Evolutionary conservation across 1,140 invertebrate genomes (phyloP), one percentile per base, ranked within the genome.

Genomic region (Sinella curviseta): DNA sequence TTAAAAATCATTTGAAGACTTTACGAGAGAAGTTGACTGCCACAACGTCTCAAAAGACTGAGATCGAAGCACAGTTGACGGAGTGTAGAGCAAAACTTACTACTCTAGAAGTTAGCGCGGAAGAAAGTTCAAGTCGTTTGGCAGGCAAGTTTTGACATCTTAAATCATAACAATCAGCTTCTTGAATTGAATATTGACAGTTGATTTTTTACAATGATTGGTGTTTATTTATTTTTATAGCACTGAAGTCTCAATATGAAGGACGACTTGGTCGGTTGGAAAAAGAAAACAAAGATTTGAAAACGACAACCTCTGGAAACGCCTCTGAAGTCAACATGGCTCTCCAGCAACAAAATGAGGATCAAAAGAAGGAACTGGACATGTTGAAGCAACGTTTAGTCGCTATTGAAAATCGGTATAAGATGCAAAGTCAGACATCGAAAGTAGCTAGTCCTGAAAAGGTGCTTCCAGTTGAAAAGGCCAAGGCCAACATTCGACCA

Each of bases 401-500:
- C 77, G 91, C 94, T 83, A 86, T 96, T 77, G 94, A 95, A 84
- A 90, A 94, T 67, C 94, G 96, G 85, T 85, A 85, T 16, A 84
- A 85, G 67, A 84, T 87, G 73, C 82, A 84, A 30, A 77, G 80
- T 26, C 78, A 81, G 36, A 78, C 80, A 77, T 31, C 48, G 33
- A 26, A 55, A 70, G 39, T 67, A 34, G 48, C 36, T 30, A 67
- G 75, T 24, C 17, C 80, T 17, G 60, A 70, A 24, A 70, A 70
- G n/a, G 65, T 70, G 26, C 12, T 70, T 4, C 65, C 89, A 0
- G 91, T 89, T 0, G 94, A 96, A 84, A 93, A 95, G 8, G 94
- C 94, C 0, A 93, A 92, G 16, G 96, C 96, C 16, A 97, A 97
- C 86, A 97, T 98, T 35, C 95, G 95, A 86, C 96, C 96, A 0